Conservation (phyloP, 2,113 vertebrate species). For the Tupaia tana region DNA sequence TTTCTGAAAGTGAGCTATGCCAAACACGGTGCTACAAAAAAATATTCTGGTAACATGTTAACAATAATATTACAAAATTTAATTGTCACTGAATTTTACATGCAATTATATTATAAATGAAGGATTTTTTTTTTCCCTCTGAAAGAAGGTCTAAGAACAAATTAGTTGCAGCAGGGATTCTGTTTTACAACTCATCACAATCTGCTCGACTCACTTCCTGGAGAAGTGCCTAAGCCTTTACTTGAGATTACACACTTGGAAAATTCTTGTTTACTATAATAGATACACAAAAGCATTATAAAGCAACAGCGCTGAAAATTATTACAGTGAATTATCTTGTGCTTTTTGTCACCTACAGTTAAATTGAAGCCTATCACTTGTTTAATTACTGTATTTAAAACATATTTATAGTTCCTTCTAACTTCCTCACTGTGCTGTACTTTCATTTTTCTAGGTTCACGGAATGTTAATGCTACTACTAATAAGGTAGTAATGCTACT, state of each 20-base stretch:
- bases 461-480: background rate
- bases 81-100: background rate
- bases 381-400: conserved; percentile 74
- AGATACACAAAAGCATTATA: conserved; percentile 42
- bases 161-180: conserved; percentile 64
- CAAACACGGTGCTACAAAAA: background rate
- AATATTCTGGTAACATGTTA: background rate
- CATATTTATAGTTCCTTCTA: background rate
- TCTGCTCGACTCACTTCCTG: conserved; percentile 55
- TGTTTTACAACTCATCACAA: conserved; percentile 72
- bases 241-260: conserved; percentile 54
- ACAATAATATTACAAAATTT: background rate
- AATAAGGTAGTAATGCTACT: background rate
- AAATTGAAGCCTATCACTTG: conserved; percentile 60
- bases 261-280: conserved; percentile 56
- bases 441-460: conserved; percentile 15
- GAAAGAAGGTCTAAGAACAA: conserved; percentile 66
- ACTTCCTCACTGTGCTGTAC: background rate
- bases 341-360: conserved; percentile 56
- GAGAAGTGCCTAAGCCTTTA: conserved; percentile 44
- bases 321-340: conserved; percentile 24
- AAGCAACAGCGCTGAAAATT: conserved; percentile 45
- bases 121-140: background rate
- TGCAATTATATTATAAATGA: conserved; percentile 51
- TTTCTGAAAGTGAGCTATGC: background rate